Evolutionary conservation across 2,888 invertebrate species (phyloP).

Genomic region (Panopea generosa): DNA sequence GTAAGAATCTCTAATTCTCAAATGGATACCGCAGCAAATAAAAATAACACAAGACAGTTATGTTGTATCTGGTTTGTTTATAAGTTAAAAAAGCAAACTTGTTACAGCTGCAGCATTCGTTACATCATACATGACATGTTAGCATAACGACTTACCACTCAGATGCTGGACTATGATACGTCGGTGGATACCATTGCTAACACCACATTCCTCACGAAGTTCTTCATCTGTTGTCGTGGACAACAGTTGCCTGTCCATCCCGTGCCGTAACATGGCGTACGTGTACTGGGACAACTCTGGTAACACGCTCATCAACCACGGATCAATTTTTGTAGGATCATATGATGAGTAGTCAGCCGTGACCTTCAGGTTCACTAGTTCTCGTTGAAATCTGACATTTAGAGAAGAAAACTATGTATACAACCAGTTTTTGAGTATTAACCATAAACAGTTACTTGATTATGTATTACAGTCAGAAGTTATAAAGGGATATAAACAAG

Average conservation of each 20-base stretch:
- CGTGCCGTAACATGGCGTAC: slow-evolving; percentile 97
- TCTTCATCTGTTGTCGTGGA: slow-evolving; percentile 95
- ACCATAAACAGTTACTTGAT: too few species aligned
- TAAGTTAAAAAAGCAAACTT: too few species aligned
- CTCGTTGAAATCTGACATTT: slow-evolving; percentile 91
- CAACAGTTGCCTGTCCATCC: slow-evolving; percentile 95
- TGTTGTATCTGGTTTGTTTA: too few species aligned
- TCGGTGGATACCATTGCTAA: slow-evolving; percentile 97
- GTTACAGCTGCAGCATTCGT: too few species aligned
- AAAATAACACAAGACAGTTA: too few species aligned
- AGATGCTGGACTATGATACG: slow-evolving; percentile 95
- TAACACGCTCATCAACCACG: slow-evolving; percentile 90
- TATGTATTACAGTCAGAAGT: too few species aligned
- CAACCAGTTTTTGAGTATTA: too few species aligned
- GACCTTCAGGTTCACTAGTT: slow-evolving; percentile 96
- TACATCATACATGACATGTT: too few species aligned
- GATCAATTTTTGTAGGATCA: slow-evolving; percentile 93
- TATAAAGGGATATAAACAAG: too few species aligned
- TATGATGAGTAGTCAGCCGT: slow-evolving; percentile 98
- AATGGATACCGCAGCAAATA: too few species aligned
- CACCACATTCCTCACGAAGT: slow-evolving; percentile 94
- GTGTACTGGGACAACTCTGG: slow-evolving; percentile 98
- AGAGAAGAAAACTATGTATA: too few species aligned
- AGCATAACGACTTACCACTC: slow-evolving; percentile 89
- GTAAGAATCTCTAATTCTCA: too few species aligned